These are phyloP conservation scores for Phyllostomus hastatus DNA, from an alignment of 2,113 vertebrate genomes.

Conservation along the genomic window DNA sequence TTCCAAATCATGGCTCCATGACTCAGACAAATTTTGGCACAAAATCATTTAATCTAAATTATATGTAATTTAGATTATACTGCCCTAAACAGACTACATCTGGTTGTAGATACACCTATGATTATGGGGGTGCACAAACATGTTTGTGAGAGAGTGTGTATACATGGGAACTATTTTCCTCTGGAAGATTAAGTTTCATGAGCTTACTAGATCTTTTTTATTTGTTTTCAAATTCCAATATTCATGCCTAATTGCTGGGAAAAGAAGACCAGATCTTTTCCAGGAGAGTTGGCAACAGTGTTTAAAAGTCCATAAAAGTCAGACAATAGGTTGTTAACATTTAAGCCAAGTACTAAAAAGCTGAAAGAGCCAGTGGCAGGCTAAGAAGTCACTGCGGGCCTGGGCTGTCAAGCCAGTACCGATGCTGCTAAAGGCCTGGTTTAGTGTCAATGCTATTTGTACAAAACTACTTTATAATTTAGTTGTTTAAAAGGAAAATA, in stretches of 20 bases:
- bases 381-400: background rate
- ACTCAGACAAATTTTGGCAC: background rate
- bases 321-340: constrained; percentile 53
- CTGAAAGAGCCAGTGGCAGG: background rate
- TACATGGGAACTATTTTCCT: background rate
- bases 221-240: constrained; percentile 54
- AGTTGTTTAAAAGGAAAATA: constrained; percentile 6
- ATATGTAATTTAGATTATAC: background rate
- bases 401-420: background rate
- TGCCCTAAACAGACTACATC: background rate
- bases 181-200: background rate
- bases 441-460: background rate
- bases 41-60: constrained; percentile 11
- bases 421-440: background rate
- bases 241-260: constrained; percentile 39
- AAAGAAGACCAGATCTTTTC: constrained; percentile 12
- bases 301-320: constrained; percentile 43
- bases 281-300: constrained; percentile 25
- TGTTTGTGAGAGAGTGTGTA: background rate
- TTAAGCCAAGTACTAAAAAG: constrained; percentile 52
- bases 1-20: background rate
- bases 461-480: background rate
- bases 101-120: background rate
- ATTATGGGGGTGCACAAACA: background rate
- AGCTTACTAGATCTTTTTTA: background rate